Evolutionary conservation across 2,797 vertebrate species (phyloP).

Genomic region (Naso thynnoides): DNA sequence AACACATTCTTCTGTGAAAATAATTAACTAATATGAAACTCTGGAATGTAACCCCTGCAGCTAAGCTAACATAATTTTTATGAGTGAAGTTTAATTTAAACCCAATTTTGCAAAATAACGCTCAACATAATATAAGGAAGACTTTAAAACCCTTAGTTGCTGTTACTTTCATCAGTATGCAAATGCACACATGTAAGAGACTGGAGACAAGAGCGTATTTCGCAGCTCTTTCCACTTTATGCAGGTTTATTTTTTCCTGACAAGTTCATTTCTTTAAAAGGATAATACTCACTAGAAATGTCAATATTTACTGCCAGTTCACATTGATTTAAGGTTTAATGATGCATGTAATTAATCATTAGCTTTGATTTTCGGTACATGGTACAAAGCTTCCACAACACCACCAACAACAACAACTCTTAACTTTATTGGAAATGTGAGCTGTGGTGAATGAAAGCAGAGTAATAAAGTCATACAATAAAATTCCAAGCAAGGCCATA

Average conservation of each 20-base stretch:
- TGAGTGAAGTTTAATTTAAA: no score
- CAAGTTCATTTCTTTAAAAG: neutral
- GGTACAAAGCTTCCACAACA: neutral
- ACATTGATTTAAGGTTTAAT: neutral
- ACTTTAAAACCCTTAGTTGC: neutral
- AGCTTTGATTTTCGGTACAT: neutral
- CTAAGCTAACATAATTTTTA: no score
- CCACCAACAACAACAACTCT: neutral
- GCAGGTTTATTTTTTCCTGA: neutral
- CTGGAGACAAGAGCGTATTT: neutral
- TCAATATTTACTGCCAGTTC: neutral
- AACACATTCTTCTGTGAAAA: neutral
- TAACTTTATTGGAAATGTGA: neutral
- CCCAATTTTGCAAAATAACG: neutral
- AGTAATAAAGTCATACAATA: conserved; percentile 9
- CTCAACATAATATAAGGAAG: neutral
- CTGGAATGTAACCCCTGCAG: no score
- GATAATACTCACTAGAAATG: neutral
- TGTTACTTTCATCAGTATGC: neutral
- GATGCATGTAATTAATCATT: neutral
- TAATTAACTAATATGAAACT: neutral
- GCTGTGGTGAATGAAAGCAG: conserved; percentile 10
- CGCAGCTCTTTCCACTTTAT: neutral
- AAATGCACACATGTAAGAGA: neutral
- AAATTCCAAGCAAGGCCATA: conserved; percentile 31